These are phyloP conservation scores for Atrichornis clamosus DNA, from an alignment of 2,113 vertebrate genomes.

Conservation along the genomic window DNA sequence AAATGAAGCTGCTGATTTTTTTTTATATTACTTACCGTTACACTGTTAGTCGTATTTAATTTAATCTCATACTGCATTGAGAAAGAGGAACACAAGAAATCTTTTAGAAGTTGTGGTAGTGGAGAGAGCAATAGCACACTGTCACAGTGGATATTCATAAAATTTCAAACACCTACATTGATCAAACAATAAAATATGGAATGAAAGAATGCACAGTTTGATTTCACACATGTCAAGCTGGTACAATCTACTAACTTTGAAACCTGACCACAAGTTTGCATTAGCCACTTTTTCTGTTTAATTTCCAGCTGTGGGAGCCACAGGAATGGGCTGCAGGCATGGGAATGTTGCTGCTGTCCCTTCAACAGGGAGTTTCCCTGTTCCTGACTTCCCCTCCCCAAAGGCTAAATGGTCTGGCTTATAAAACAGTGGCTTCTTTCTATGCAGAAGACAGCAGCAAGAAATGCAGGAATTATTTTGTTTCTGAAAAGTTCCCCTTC, in stretches of 20 bases:
- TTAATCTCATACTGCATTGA: neutral
- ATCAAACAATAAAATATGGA: slow-evolving; percentile 52
- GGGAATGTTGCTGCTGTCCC: slow-evolving; percentile 44
- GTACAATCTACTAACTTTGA: neutral
- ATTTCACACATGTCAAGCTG: slow-evolving; percentile 56
- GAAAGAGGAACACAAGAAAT: neutral
- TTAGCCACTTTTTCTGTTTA: slow-evolving; percentile 54
- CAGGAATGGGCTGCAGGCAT: slow-evolving; percentile 70
- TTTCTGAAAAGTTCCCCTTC: neutral
- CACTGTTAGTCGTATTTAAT: neutral
- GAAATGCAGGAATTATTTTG: neutral
- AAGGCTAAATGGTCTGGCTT: slow-evolving; percentile 44
- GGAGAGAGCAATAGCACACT: neutral
- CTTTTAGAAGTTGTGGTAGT: neutral
- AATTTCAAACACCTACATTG: slow-evolving; percentile 16
- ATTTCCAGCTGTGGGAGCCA: slow-evolving; percentile 65
- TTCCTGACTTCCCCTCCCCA: slow-evolving; percentile 31
- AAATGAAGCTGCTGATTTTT: neutral
- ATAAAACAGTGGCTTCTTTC: slow-evolving; percentile 50
- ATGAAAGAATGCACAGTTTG: slow-evolving; percentile 30
- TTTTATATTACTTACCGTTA: neutral
- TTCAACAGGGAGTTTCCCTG: slow-evolving; percentile 50
- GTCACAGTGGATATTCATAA: neutral
- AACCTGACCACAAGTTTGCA: slow-evolving; percentile 53
- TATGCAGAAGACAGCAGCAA: neutral